Conservation (phyloP, 2,888 invertebrate species). For the Phrixothrix hirtus region DNA sequence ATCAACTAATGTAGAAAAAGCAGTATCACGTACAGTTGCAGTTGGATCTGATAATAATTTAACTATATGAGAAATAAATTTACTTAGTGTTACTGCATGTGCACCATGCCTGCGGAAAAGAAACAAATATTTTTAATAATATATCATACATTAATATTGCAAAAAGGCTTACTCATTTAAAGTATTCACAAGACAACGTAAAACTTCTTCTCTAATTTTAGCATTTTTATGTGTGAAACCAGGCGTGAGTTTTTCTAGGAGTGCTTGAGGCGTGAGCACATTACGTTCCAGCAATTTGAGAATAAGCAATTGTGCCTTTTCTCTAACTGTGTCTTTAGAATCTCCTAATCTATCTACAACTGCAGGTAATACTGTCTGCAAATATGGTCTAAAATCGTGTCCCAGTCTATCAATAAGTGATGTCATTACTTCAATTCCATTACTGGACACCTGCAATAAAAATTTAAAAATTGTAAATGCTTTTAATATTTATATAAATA, state of each 20-base stretch:
- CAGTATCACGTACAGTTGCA: constrained; percentile 83
- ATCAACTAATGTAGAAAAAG: constrained; percentile 82
- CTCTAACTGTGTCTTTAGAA: constrained; percentile 59
- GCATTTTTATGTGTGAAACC: constrained; percentile 86
- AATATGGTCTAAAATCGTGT: constrained; percentile 83
- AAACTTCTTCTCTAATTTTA: constrained; percentile 87
- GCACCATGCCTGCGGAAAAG: constrained; percentile 80
- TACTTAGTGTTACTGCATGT: constrained; percentile 77
- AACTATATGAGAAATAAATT: constrained; percentile 80
- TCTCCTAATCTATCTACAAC: constrained; percentile 76
- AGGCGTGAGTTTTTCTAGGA: constrained; percentile 72
- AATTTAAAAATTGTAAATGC: background rate
- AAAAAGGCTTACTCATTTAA: constrained; percentile 74
- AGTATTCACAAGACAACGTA: constrained; percentile 79
- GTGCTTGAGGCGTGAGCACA: constrained; percentile 68
- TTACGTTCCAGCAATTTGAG: constrained; percentile 74
- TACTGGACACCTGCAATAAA: constrained; percentile 79
- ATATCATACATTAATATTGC: background rate
- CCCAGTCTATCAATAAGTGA: constrained; percentile 85
- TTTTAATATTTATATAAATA: background rate
- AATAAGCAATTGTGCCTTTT: constrained; percentile 73
- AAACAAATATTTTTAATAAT: constrained; percentile 15
- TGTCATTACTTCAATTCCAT: constrained; percentile 86
- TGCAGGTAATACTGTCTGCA: constrained; percentile 80
- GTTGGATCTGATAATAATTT: constrained; percentile 86